Evolutionary conservation across 2,113 vertebrate species (phyloP), one percentile per base, ranked within the genome.

Genomic region (Platanista minor): DNA sequence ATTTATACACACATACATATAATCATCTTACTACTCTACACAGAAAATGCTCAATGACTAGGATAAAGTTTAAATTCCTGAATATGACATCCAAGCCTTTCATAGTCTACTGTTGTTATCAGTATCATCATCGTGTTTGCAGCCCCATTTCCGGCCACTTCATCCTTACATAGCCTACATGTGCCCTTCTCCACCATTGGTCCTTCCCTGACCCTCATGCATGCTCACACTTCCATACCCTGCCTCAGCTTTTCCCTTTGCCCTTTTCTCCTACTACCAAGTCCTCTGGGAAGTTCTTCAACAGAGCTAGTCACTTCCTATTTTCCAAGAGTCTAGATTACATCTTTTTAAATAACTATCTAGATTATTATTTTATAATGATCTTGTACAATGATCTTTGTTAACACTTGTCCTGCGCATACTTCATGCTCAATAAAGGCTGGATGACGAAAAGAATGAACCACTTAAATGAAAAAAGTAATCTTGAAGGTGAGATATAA

Each of bases 381-480:
- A 82, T 71, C n/a, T 52, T 49, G 84, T 72, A 94, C 36, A 74
- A 57, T 66, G 43, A 92, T 77, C n/a, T 66, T 49, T 82, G 41
- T 41, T 49, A 82, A 94, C 6, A 43, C 21, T 95, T 84, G 66
- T 86, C 61, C 43, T 69, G 36, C 36, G 77, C 3, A 78, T 33
- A 41, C 84, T 84, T 88, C 31, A 75, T 43, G 71, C 39, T 81
- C 27, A 75, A 3, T 85, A 91, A 77, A 85, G 64, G 87, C 64
- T 46, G 41, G 57, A 57, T 78, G 57, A 88, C 66, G 86, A 90
- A 49, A 86, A 71, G 69, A 90, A 61, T 46, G 52, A 85, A 88
- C 57, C 12, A 61, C 23, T 41, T 74, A 86, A 61, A 87, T 18
- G 29, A 82, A 81, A 74, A 80, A 87, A 39, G 43, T n/a, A 39